Evolutionary conservation across 35 echinoderm and acorn worm genomes (phyloP), one percentile per base, ranked within the genome.

Genomic region (Holothuria glaberrima): DNA sequence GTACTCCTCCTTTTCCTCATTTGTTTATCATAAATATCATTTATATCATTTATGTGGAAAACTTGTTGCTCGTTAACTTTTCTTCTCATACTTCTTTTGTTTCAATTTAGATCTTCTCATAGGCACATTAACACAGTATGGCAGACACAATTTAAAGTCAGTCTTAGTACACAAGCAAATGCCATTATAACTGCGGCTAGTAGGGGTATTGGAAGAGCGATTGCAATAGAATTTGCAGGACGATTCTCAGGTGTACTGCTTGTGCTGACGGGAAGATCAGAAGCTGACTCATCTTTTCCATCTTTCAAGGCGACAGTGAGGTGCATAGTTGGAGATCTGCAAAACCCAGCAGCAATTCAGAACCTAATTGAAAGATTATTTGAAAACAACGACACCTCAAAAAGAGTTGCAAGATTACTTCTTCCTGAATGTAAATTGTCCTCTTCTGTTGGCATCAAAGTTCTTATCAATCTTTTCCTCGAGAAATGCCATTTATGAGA

Each of bases 171-270:
- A 26, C 79, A 41, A 17, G 9, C 50, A 3, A 27, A 56, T 82
- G 79, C 79, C 27, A 38, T 94, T 32, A 85, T 94, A 36, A 94
- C 93, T 30, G 93, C 89, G 52, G 93, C 70, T 25, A 94, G 93
- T 56, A 88, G 71, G 71, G 93, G 93, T 20, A 89, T 95, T 44
- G 94, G 94, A 3, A 92, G 94, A 71, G 86, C 86, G 13, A 89
- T 95, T 45, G 94, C 90, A 30, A n/a, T 92, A 21, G 48, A 80
- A 24, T 66, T 95, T 68, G 24, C 90, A 13, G 54, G 35, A 58
- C 35, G 80, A 89, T 33, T 89, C 44, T 62, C 36, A 7, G 57
- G 89, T 6, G 77, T 91, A 4, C 36, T 38, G 21, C 25, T 92
- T 0, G 87, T 92, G 2, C 20, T 95, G 14, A 86, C 90, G 38